Conservation (phyloP, 2,113 vertebrate species). For the Campylomormyrus numenius region DNA sequence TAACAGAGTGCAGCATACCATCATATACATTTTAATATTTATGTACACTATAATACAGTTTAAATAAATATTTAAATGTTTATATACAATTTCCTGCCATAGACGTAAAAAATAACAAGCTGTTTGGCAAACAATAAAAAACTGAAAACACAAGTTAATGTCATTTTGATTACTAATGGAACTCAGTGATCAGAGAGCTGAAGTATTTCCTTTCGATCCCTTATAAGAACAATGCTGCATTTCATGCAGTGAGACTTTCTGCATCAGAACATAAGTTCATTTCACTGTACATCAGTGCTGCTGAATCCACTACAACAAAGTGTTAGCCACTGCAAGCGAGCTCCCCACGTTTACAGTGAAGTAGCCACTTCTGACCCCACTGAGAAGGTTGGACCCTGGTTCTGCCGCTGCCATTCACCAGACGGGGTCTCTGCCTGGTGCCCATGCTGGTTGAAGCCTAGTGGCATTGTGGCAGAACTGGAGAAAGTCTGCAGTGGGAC, state of each 20-base stretch:
- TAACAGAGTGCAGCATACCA: background rate
- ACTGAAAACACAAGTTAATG: background rate
- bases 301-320: background rate
- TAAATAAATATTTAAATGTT: background rate
- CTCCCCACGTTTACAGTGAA: conserved; percentile 16
- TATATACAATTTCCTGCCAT: background rate
- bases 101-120: background rate
- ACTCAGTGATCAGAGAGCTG: background rate
- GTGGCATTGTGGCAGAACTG: conserved; percentile 49
- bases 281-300: background rate
- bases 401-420: conserved; percentile 20
- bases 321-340: background rate
- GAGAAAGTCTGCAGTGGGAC: conserved; percentile 43
- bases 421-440: background rate
- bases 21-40: background rate
- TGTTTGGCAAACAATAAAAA: background rate
- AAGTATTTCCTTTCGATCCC: background rate
- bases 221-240: background rate
- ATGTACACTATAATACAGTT: background rate
- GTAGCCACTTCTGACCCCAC: conserved; percentile 53
- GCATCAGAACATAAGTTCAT: background rate
- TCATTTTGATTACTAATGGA: background rate
- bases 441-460: conserved; percentile 43
- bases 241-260: background rate
- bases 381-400: conserved; percentile 39